Evolutionary conservation across 2,888 invertebrate genomes (phyloP).

Genomic region (Agrotis segetum): DNA sequence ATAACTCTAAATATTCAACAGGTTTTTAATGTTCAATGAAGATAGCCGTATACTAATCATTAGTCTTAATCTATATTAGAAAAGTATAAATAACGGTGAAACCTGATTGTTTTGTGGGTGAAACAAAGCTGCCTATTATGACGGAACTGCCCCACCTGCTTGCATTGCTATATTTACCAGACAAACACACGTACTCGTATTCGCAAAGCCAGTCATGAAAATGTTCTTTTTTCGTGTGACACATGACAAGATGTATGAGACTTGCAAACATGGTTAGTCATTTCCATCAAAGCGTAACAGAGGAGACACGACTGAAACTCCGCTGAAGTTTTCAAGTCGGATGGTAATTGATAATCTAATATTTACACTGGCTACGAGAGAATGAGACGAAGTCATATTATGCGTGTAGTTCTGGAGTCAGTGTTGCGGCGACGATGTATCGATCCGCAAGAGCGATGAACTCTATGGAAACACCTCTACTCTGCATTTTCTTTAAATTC

Average conservation of each 20-base stretch:
- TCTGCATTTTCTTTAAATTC: slow-evolving; percentile 23
- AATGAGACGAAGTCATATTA: slow-evolving; percentile 64
- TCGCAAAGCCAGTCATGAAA: slow-evolving; percentile 70
- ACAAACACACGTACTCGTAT: slow-evolving; percentile 61
- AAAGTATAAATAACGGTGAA: slow-evolving; percentile 22
- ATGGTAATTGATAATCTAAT: slow-evolving; percentile 67
- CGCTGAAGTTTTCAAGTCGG: slow-evolving; percentile 42
- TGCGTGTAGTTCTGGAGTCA: slow-evolving; percentile 56
- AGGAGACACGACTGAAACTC: slow-evolving; percentile 36
- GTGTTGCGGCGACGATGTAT: slow-evolving; percentile 66
- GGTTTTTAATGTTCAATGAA: slow-evolving; percentile 18
- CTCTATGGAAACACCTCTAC: slow-evolving; percentile 55
- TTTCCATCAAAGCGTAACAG: slow-evolving; percentile 41
- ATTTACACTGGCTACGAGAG: slow-evolving; percentile 54
- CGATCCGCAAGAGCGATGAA: slow-evolving; percentile 71
- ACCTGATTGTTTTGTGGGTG: neutral
- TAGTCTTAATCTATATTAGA: slow-evolving; percentile 17
- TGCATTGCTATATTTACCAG: slow-evolving; percentile 65
- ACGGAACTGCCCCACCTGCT: slow-evolving; percentile 67
- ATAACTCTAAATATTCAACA: slow-evolving; percentile 9
- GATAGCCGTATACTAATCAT: slow-evolving; percentile 9
- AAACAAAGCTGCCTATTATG: slow-evolving; percentile 41
- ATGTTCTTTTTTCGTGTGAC: slow-evolving; percentile 67
- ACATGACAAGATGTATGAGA: slow-evolving; percentile 68
- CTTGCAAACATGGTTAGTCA: slow-evolving; percentile 68